These are phyloP conservation scores for Drosophila kikkawai DNA, from an alignment of 1,140 invertebrate genomes.

Conservation along the genomic window DNA sequence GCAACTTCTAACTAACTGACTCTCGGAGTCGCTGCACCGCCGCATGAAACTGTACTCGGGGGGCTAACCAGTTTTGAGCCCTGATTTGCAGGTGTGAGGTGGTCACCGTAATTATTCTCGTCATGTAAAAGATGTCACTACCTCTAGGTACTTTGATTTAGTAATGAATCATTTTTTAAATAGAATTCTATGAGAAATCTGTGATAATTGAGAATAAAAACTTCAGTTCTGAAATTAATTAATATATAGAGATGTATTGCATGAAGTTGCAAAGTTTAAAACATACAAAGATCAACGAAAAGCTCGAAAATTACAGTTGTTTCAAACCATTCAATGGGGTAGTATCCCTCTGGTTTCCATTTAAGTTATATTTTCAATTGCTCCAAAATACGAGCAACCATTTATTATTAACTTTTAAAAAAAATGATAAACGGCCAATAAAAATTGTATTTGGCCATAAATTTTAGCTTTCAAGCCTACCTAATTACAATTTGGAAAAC, in stretches of 20 bases:
- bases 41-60: constrained; percentile 34
- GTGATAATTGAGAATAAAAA: background rate
- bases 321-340: background rate
- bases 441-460: background rate
- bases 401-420: no score
- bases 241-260: no score
- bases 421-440: background rate
- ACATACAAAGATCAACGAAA: no score
- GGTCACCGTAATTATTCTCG: background rate
- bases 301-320: no score
- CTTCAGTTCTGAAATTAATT: no score
- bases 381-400: background rate
- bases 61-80: constrained; percentile 33
- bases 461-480: background rate
- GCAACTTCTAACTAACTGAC: constrained; percentile 55
- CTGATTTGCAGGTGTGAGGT: constrained; percentile 38
- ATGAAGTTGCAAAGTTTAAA: no score
- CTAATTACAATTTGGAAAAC: background rate
- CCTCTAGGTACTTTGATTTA: no score
- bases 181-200: background rate
- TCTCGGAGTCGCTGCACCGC: constrained; percentile 10
- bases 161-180: background rate
- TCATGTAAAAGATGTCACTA: constrained; percentile 3
- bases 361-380: background rate
- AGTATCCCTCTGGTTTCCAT: background rate